Evolutionary conservation across 2,888 invertebrate genomes (phyloP), one percentile per base, ranked within the genome.

Genomic region (Slavum lentiscoides): DNA sequence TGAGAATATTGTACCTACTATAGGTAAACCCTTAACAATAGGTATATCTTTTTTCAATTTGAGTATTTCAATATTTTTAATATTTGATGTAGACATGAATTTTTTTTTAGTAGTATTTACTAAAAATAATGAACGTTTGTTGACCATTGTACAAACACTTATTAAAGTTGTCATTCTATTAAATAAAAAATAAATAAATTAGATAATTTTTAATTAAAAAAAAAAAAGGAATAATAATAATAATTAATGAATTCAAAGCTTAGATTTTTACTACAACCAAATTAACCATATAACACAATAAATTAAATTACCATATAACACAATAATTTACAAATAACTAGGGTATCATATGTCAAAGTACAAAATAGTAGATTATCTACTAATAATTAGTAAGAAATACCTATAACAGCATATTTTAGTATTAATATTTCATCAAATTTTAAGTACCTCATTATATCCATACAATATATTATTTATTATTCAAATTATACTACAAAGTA

Each of bases 21-120:
- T 4, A 4, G 90, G 90, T 74, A 90, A 58, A 23, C 80, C 70
- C 21, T 72, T 80, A 19, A 80, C 80, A 72, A 72, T n/a, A 9
- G 80, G 80, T 80, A 80, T 64, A n/a, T 80, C 66, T 58, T 72
- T 37, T 58, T 72, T 72, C n/a, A 21, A 43, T 43, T 59, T n/a
- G 43, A 23, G 30, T 9, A 3, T 68, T n/a, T 15, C 19, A 11
- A 11, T 19, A n/a, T 59, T 19, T 49, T 68, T 76, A 21, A 19
- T 23, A 23, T 19, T 58, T 58, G 39, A 37, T 7, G 67, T 59
- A 49, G 59, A 68, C 59, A 76, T 49, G 9, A 49, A 59, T 68
- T 21, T 76, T 7, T 15, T 59, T 76, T 68, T 76, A 68, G 43
- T 59, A 49, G 2, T n/a, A n/a, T 76, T 76, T 49, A 59, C n/a